Base-by-base conservation (phyloP, 2,113 vertebrate species). In the Corythornis madagascariensis region DNA sequence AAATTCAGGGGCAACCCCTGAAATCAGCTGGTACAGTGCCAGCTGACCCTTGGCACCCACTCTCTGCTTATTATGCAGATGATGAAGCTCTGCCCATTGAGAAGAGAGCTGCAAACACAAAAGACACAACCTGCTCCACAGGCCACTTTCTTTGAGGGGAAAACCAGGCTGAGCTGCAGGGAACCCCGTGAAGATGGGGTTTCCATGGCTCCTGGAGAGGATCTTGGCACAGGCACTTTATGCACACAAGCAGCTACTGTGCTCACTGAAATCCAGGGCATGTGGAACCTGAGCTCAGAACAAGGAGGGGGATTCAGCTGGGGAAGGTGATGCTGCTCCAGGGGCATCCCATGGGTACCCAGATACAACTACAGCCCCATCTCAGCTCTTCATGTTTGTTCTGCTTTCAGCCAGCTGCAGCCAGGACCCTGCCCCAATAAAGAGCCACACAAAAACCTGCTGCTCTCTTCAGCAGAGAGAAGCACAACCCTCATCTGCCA, bases 331-430 rank as follows among this genome's bases (percentile, higher is more conserved):
- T 19, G 43, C 64, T 6, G 40, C 63, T 65, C 64, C 22, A 17
- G 16, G 26, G 64, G 25, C 38, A 63, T 21, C 16, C 18, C 60
- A 40, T 3, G 7, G 10, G 60, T 52, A 26, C 28, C 28, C 1
- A 0, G 8, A 6, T 14, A 7, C 2, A 5, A 16, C 7, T 13
- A 1, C 6, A 10, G 59, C 16, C n/a, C 56, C 17, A 9, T 9
- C 59, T 40, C 69, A 5, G 61, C 45, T 40, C 55, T 20, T 4
- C 43, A 7, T 2, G 18, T 47, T 22, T 50, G 16, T 2, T 7
- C 7, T 28, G 66, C 4, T 2, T 3, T 10, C 50, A 33, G 56
- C 40, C 57, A 28, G 47, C 2, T 3, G 10, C 43, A 33, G 56
- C 40, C 57, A 28, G 47, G n/a, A 59, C 56, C 63, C 24, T 7